Evolutionary conservation across 2,797 vertebrate genomes (phyloP).

Genomic region (Strix occidentalis): DNA sequence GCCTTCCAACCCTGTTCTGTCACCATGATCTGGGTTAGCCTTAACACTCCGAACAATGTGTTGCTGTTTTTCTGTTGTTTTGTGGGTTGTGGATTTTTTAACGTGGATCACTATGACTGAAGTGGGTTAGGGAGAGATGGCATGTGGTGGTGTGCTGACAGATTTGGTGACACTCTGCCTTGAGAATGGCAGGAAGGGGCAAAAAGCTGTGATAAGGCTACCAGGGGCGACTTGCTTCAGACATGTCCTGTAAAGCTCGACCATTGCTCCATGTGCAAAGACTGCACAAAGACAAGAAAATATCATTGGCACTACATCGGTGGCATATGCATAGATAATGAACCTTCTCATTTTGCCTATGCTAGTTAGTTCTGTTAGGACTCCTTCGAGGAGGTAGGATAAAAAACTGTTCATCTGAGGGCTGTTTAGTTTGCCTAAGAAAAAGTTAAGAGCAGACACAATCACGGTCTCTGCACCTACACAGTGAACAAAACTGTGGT

Average conservation of each 20-base stretch:
- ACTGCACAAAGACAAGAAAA: neutral
- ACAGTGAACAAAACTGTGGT: neutral
- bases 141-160: neutral
- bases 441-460: neutral
- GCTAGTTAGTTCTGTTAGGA: neutral
- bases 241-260: neutral
- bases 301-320: neutral
- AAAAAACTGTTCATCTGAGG: neutral
- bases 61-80: neutral
- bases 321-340: rapidly evolving
- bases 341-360: neutral
- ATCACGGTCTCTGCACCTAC: neutral
- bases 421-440: neutral
- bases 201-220: neutral
- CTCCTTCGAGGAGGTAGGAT: neutral
- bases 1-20: rapidly evolving
- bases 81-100: neutral
- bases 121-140: neutral
- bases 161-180: neutral
- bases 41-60: neutral
- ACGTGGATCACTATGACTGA: neutral
- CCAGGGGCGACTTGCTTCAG: neutral
- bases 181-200: neutral
- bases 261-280: rapidly evolving
- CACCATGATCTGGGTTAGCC: neutral